These are phyloP conservation scores for Leucoraja ocellata DNA, from an alignment of 2,797 vertebrate species.

Conservation along the genomic window DNA sequence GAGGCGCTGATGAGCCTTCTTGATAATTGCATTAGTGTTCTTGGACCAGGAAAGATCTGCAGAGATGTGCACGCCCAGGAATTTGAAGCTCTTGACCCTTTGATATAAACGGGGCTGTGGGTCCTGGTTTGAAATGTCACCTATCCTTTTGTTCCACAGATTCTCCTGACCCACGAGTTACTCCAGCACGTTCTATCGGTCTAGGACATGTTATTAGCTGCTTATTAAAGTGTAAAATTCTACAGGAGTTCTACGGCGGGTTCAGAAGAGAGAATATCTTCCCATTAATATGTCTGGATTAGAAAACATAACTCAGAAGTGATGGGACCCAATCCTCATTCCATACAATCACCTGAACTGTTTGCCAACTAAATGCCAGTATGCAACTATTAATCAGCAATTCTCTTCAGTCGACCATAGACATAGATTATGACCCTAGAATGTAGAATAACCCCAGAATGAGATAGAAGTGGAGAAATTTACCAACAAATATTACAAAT, in stretches of 20 bases:
- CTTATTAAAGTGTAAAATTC: background rate
- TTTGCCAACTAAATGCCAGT: slow-evolving; percentile 4
- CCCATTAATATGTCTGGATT: background rate
- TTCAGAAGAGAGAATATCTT: background rate
- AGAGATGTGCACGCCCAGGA: too few species aligned
- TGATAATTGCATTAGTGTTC: too few species aligned
- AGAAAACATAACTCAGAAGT: background rate
- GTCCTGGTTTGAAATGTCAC: too few species aligned
- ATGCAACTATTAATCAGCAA: background rate
- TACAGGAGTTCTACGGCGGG: background rate
- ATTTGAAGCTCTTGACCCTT: too few species aligned
- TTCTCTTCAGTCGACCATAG: background rate
- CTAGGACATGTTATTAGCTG: background rate
- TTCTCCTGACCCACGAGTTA: too few species aligned
- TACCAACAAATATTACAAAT: background rate
- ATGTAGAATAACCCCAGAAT: background rate
- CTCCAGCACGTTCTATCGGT: too few species aligned
- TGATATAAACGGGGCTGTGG: too few species aligned
- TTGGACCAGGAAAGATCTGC: too few species aligned
- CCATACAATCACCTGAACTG: background rate
- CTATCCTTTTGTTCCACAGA: too few species aligned
- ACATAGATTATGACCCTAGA: too few species aligned
- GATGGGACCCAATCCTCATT: background rate
- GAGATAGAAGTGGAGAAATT: background rate
- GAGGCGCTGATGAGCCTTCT: too few species aligned